These are phyloP conservation scores for Autographa gamma DNA, from an alignment of 2,888 invertebrate species.

Conservation along the genomic window DNA sequence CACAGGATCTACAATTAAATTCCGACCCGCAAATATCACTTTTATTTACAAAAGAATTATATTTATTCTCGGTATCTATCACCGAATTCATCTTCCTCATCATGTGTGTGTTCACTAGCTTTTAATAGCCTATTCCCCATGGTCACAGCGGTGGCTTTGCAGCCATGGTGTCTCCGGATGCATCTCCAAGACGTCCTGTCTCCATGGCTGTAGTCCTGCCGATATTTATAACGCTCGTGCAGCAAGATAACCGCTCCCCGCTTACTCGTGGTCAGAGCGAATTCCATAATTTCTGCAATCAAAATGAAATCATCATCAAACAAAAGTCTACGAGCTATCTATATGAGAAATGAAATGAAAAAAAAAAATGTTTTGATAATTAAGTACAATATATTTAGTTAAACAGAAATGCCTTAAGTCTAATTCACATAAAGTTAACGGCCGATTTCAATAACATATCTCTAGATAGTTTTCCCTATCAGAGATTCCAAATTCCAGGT, in stretches of 20 bases:
- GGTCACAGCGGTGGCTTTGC: constrained; percentile 57
- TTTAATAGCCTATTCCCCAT: constrained; percentile 36
- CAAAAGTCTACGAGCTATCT: not conserved
- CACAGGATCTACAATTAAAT: not conserved
- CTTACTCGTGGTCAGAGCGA: constrained; percentile 48
- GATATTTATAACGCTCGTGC: constrained; percentile 52
- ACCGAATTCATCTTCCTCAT: constrained; percentile 36
- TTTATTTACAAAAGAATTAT: constrained; percentile 9
- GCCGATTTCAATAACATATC: no score
- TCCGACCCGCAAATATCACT: not conserved
- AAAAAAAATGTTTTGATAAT: constrained; percentile 11
- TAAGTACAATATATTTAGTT: constrained; percentile 53
- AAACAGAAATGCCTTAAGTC: constrained; percentile 37
- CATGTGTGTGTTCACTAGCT: constrained; percentile 46
- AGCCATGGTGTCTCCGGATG: constrained; percentile 55
- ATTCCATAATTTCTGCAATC: constrained; percentile 40
- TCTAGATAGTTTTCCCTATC: no score
- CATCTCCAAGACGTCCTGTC: constrained; percentile 57
- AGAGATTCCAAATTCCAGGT: no score
- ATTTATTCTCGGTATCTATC: constrained; percentile 12
- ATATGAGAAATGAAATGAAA: constrained; percentile 17
- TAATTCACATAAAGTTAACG: constrained; percentile 13
- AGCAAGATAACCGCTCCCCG: constrained; percentile 53
- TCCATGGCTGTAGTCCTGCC: constrained; percentile 53
- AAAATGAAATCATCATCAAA: constrained; percentile 25